Percentiles rank a stretch among this genome's conserved stretches.
phyloP scores from a whole-genome alignment of 2,888 invertebrate species.

The Gonocerus acuteangulatus region DNA sequence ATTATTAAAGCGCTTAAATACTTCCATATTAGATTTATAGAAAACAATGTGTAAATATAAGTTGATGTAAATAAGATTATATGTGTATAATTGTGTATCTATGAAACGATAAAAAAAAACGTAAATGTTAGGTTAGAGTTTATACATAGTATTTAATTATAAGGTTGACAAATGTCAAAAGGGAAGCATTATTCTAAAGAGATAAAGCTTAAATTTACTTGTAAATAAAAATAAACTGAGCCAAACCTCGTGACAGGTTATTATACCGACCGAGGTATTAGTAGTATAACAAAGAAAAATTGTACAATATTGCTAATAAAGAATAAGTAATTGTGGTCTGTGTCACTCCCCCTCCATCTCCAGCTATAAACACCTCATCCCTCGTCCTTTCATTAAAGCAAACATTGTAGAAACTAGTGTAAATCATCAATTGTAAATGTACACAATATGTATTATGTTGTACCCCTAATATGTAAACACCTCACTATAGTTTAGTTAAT shows the following conservation, averaged over 20 bases:
- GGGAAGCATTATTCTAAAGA: slow-evolving; percentile 36
- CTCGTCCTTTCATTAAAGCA: too few species aligned
- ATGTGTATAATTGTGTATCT: neutral
- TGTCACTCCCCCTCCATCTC: neutral
- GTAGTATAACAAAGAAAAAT: neutral
- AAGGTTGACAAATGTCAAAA: slow-evolving; percentile 30
- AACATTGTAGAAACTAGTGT: too few species aligned
- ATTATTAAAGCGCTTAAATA: neutral
- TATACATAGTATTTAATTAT: neutral
- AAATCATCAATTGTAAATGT: too few species aligned
- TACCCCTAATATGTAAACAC: too few species aligned
- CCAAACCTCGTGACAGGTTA: too few species aligned
- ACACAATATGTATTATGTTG: too few species aligned
- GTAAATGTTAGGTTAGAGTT: slow-evolving; percentile 5
- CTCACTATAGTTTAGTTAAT: too few species aligned
- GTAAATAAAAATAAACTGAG: neutral
- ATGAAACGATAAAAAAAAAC: neutral
- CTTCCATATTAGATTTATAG: neutral
- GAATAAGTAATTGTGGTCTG: slow-evolving; percentile 18
- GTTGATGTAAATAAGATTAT: neutral
- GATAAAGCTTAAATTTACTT: slow-evolving; percentile 20
- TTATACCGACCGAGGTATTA: neutral
- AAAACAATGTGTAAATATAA: slow-evolving; percentile 7
- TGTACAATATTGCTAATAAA: slow-evolving; percentile 20
- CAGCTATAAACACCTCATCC: too few species aligned